Evolutionary conservation across 2,113 vertebrate species (phyloP).

Genomic region (Shinisaurus crocodilurus): DNA sequence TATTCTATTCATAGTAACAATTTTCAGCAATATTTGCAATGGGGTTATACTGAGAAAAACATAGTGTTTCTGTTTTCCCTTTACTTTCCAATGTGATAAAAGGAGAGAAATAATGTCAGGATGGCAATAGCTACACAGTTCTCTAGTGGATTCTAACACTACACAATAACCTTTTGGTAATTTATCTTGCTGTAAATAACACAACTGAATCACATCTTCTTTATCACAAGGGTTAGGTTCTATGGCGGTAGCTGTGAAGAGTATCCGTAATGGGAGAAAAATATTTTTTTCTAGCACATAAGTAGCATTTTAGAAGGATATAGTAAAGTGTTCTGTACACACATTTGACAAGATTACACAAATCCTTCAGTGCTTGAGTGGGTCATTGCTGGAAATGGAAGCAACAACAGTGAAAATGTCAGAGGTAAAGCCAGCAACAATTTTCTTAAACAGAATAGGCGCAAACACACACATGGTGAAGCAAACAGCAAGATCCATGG

Average conservation of each 20-base stretch:
- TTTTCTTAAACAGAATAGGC: background rate
- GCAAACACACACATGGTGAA: background rate
- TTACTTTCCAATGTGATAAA: conserved; percentile 27
- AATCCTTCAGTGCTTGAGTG: background rate
- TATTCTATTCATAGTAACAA: conserved; percentile 3
- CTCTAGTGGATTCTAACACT: background rate
- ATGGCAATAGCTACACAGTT: conserved; percentile 15
- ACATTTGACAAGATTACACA: background rate
- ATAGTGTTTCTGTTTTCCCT: background rate
- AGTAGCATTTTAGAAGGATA: background rate
- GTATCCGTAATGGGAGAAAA: background rate
- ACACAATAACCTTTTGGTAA: background rate
- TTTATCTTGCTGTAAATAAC: background rate
- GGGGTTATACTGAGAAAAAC: conserved; percentile 36
- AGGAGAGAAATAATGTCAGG: conserved; percentile 26
- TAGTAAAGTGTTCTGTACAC: background rate
- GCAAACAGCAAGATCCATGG: background rate
- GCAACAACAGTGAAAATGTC: background rate
- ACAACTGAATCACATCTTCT: background rate
- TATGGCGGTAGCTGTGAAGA: background rate
- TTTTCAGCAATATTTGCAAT: conserved; percentile 36
- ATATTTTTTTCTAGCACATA: background rate
- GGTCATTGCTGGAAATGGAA: background rate
- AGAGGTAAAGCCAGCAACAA: background rate
- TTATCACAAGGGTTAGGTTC: accelerated